Evolutionary conservation across 2,888 invertebrate species (phyloP).

Genomic region (Subacronicta megacephala): DNA sequence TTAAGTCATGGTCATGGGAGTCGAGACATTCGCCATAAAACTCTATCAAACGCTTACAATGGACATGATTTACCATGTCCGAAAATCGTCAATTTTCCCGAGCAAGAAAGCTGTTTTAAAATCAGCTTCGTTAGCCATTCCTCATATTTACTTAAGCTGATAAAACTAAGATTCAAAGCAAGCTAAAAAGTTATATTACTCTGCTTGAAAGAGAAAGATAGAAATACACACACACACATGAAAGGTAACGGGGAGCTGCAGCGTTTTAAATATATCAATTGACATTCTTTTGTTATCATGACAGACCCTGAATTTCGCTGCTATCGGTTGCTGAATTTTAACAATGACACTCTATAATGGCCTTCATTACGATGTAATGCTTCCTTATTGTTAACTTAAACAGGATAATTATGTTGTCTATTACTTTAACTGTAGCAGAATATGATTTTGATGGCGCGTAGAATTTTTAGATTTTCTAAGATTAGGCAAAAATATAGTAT

Average conservation of each 20-base stretch:
- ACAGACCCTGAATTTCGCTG: constrained; percentile 42
- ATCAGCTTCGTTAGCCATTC: too few species aligned
- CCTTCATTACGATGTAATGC: constrained; percentile 46
- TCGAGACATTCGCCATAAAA: too few species aligned
- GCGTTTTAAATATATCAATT: constrained; percentile 21
- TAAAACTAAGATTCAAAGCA: too few species aligned
- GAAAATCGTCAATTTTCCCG: too few species aligned
- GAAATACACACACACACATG: neutral
- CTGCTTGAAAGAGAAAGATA: constrained; percentile 11
- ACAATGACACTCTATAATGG: constrained; percentile 49
- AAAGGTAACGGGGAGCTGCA: neutral
- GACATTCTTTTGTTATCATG: constrained; percentile 34
- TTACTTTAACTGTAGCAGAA: constrained; percentile 35
- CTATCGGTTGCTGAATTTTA: constrained; percentile 43
- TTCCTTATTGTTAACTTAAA: constrained; percentile 49
- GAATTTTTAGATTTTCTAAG: constrained; percentile 8
- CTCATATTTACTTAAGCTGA: too few species aligned
- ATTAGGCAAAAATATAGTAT: neutral
- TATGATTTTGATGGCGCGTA: constrained; percentile 13
- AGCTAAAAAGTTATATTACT: too few species aligned
- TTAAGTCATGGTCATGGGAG: too few species aligned
- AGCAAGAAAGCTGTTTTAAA: too few species aligned
- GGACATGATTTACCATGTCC: too few species aligned
- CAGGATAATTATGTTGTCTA: constrained; percentile 39
- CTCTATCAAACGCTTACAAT: too few species aligned